Evolutionary conservation across 2,888 invertebrate species (phyloP), one percentile per base, ranked within the genome.

Genomic region (Drosophila mettleri): DNA sequence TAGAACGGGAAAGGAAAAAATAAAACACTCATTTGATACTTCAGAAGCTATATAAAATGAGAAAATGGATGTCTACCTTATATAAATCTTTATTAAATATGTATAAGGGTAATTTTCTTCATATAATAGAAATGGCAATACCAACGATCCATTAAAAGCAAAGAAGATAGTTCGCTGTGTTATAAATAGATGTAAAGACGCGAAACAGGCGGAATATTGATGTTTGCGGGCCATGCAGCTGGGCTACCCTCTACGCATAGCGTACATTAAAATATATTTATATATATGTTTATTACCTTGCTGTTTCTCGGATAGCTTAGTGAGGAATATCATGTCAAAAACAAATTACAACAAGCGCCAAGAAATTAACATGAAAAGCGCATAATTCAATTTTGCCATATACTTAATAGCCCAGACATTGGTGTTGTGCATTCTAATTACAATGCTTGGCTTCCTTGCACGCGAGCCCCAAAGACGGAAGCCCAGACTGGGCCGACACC

Each of bases 381-480:
- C 71, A 77, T 59, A 79, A 70, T 71, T 67, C 64, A 59, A 55
- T 66, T 70, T 46, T 48, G 53, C 49, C 66, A 60, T 68, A 78
- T 78, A 78, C 34, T 74, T 79, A 74, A 77, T 70, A 34, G 70
- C 59, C 45, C 55, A 46, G 41, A 6, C 38, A 57, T 62, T 69
- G 69, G 60, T 74, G 75, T 68, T 69, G 69, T 52, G 62, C 66
- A 67, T 83, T 86, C 85, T 84, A 89, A 89, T 84, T 86, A 81
- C 55, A 74, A 85, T 74, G 73, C 48, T 64, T 64, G 54, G 57
- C 14, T 6, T 54, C 52, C 51, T 68, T 53, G 52, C 67, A 77
- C 85, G 74, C 78, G 55, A 59, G 18, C 41, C 7, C 33, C 39
- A 59, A 66, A 29, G 22, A 33, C 18, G 16, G 12, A 20, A 2